These are phyloP conservation scores for Diachrysia chrysitis DNA, from an alignment of 2,888 invertebrate species.

Conservation along the genomic window DNA sequence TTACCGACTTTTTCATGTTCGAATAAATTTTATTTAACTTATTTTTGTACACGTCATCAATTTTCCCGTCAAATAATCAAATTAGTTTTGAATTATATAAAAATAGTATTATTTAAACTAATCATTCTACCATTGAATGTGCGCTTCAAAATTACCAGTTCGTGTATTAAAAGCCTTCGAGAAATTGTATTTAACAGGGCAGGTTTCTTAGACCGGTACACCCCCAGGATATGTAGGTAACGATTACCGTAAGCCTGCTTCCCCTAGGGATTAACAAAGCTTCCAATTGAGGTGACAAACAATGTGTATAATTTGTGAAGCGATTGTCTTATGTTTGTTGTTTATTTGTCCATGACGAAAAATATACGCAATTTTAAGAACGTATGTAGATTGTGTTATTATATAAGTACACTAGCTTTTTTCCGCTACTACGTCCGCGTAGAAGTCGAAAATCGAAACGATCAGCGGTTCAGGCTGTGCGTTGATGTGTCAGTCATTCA, in stretches of 20 bases:
- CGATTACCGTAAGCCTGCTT: slow-evolving; percentile 39
- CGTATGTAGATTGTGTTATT: too few species aligned
- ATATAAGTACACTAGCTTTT: too few species aligned
- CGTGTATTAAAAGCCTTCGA: background rate
- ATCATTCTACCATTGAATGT: background rate
- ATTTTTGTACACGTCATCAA: too few species aligned
- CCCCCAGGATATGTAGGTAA: slow-evolving; percentile 22
- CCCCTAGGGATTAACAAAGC: slow-evolving; percentile 39
- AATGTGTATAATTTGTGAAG: slow-evolving; percentile 26
- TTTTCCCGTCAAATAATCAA: too few species aligned
- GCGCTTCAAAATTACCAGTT: background rate
- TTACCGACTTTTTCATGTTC: background rate
- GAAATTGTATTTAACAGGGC: background rate
- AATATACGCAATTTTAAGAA: too few species aligned
- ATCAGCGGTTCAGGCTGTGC: too few species aligned
- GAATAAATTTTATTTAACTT: too few species aligned
- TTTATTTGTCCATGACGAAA: slow-evolving; percentile 1
- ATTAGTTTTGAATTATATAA: too few species aligned
- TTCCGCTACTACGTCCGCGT: too few species aligned
- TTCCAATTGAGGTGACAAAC: slow-evolving; percentile 40
- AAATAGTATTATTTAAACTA: too few species aligned
- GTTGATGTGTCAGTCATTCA: too few species aligned
- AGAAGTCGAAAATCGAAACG: too few species aligned
- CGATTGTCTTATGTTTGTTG: slow-evolving; percentile 29
- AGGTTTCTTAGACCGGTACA: slow-evolving; percentile 22